Base-by-base conservation (phyloP, 92 coral and sea anemone species). In the Heteractis magnifica region DNA sequence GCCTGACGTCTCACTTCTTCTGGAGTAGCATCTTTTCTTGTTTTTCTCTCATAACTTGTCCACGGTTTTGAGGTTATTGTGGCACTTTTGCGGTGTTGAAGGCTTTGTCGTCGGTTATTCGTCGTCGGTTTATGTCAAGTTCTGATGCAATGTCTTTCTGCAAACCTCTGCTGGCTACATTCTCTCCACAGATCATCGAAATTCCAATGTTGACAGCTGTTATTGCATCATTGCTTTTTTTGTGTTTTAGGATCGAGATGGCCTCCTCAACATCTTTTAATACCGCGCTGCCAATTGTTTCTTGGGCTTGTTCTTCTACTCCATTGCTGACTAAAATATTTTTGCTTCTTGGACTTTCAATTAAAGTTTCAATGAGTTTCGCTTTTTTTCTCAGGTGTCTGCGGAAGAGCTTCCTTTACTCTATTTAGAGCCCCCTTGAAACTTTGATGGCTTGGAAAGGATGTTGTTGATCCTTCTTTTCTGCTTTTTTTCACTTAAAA, bases 1-100 rank as follows among this genome's bases (percentile, higher is more conserved):
- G 89, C 92, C 6, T 75, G 87, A 74, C 82, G 75, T 44, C 78
- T 9, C 4, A 10, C 18, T 20, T 71, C 70, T 23, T 82, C 72
- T 11, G 86, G 79, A 51, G 52, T 53, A n/a, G 79, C 78, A 52
- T 82, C 86, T 8, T 41, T 52, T 51, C 86, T 72, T 5, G 86
- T 82, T 72, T 82, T 71, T 51, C 86, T 65, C 6, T 72, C 51
- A 9, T 50, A 1, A 11, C 4, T 6, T 14, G 84, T 68, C 77
- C 84, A 81, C 4, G 71, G 71, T 19, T 65, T n/a, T 12, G 56
- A 3, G 48, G 58, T 49, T 6, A 48, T 34, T 10, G 59, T 51
- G 9, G 86, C 79, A 9, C n/a, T 65, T 41, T 0, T 0, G n/a
- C 86, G 79, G 34, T 82, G 86, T 34, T 71, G 78, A 5, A 72